phyloP scores from a whole-genome alignment of 2,888 invertebrate species.

The Polia nebulosa region DNA sequence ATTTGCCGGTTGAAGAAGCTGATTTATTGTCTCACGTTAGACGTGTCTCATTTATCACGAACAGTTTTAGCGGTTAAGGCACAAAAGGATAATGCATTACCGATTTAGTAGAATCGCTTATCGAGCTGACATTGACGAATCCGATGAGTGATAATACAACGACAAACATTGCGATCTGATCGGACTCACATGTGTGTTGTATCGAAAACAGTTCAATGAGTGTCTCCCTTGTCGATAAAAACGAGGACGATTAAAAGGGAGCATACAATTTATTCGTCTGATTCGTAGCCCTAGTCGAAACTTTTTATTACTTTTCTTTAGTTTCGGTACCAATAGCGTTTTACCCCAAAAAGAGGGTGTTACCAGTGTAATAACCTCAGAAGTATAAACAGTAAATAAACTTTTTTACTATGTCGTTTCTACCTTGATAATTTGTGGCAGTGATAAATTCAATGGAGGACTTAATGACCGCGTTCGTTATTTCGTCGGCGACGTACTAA shows the following conservation, averaged over 20 bases:
- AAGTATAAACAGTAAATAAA: conserved; percentile 68
- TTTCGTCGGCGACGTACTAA: conserved; percentile 67
- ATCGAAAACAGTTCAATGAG: conserved; percentile 50
- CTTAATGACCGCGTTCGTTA: conserved; percentile 73
- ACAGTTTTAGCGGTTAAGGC: conserved; percentile 80
- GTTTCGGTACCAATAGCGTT: conserved; percentile 57
- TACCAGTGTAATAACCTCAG: conserved; percentile 57
- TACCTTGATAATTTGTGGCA: conserved; percentile 72
- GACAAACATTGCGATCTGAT: conserved; percentile 46
- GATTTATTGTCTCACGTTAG: conserved; percentile 82
- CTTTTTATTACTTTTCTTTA: conserved; percentile 71
- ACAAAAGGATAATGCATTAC: conserved; percentile 81
- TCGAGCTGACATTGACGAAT: conserved; percentile 81
- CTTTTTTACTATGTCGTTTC: conserved; percentile 63
- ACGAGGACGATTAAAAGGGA: conserved; percentile 60
- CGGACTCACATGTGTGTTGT: conserved; percentile 51
- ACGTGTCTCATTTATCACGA: conserved; percentile 84
- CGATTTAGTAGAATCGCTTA: conserved; percentile 79
- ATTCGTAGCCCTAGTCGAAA: conserved; percentile 66
- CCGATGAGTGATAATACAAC: conserved; percentile 72
- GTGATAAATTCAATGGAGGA: conserved; percentile 73
- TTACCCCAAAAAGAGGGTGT: conserved; percentile 61
- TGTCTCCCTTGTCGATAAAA: conserved; percentile 54
- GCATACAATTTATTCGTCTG: conserved; percentile 68
- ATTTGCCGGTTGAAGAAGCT: conserved; percentile 76